Evolutionary conservation across 1,140 invertebrate species (phyloP), one percentile per base, ranked within the genome.

Genomic region (Bombus sylvicola): DNA sequence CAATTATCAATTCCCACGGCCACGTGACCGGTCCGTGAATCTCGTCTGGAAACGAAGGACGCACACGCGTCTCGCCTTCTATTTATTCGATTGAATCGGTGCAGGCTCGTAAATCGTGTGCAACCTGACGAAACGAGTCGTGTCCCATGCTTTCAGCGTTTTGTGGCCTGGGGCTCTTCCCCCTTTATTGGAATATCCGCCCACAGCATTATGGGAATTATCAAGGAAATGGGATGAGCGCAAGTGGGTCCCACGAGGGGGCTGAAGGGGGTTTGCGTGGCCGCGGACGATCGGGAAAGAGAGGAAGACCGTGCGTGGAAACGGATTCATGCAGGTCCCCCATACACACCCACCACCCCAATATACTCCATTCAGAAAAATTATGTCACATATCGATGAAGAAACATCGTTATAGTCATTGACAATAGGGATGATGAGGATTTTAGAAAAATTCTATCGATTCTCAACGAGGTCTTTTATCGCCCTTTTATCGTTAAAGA

Each of bases 171-270:
- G 90, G 90, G 88, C 91, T 91, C 91, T 94, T 94, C 94, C 94
- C 94, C 92, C 92, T 95, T 95, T 94, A 95, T 95, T 95, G 94
- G 92, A 94, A 95, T 95, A 95, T 95, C 94, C 95, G 94, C 95
- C 94, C 93, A 94, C 94, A 94, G 93, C 94, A 95, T 95, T 94
- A 95, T 94, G 92, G 92, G 94, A 95, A 95, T 95, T 94, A 95
- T 95, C 91, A 93, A 95, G 94, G 94, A 94, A 94, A 94, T 94
- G 90, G 93, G 92, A 94, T 93, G 93, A 94, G 92, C 94, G 91
- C 90, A 83, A 90, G 89, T 88, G 88, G 92, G 88, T 93, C 88
- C 89, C 90, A 90, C 69, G 91, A 83, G 87, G 88, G 87, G 89
- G 72, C 73, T 31, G 80, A 75, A 83, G 90, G 86, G 88, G 81